These are phyloP conservation scores for Maniola hyperantus DNA, from an alignment of 2,888 invertebrate species.

Conservation along the genomic window DNA sequence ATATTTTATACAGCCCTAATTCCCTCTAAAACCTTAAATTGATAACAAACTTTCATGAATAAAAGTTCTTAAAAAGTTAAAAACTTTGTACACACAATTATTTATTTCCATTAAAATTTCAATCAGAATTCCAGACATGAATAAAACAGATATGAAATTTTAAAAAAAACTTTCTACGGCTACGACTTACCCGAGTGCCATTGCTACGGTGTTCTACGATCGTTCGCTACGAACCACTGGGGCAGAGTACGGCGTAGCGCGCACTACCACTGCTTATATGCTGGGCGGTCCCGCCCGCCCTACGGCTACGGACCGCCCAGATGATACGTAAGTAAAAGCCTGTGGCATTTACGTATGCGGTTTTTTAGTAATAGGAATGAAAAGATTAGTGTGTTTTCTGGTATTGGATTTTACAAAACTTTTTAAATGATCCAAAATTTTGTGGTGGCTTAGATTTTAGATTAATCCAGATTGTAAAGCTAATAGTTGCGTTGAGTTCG, in stretches of 20 bases:
- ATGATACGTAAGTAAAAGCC: slow-evolving; percentile 38
- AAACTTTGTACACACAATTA: background rate
- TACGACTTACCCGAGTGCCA: slow-evolving; percentile 56
- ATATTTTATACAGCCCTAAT: too few species aligned
- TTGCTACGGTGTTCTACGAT: slow-evolving; percentile 46
- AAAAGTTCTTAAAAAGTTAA: background rate
- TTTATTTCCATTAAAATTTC: background rate
- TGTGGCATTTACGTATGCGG: slow-evolving; percentile 12
- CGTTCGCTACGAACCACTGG: slow-evolving; percentile 48
- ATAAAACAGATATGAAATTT: too few species aligned
- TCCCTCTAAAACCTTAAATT: too few species aligned
- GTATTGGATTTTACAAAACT: too few species aligned
- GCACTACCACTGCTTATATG: slow-evolving; percentile 56
- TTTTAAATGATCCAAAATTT: too few species aligned
- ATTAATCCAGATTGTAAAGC: too few species aligned
- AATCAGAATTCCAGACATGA: background rate
- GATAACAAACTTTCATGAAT: background rate
- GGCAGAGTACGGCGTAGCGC: slow-evolving; percentile 50
- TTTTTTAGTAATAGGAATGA: background rate
- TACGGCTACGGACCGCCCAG: slow-evolving; percentile 54
- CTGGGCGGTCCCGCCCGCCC: slow-evolving; percentile 53
- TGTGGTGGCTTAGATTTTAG: too few species aligned
- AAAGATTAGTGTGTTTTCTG: too few species aligned
- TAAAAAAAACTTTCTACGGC: slow-evolving; percentile 15
- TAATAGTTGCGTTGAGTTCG: too few species aligned